phyloP scores from a whole-genome alignment of 2,888 invertebrate species.

The Drosophila gaucha region DNA sequence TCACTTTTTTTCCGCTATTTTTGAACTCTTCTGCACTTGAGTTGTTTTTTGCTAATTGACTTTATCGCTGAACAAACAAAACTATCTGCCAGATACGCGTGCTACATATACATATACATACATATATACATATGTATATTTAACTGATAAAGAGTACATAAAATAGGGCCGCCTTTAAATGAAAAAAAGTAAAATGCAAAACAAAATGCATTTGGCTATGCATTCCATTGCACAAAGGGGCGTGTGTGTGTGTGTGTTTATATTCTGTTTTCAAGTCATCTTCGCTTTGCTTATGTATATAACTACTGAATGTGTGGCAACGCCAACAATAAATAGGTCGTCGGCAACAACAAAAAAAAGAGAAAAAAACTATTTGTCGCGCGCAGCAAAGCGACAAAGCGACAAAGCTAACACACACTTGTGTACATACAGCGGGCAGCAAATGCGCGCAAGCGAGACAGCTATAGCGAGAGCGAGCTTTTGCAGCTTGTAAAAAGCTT shows the following conservation, averaged over 20 bases:
- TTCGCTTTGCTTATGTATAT: slow-evolving; percentile 7
- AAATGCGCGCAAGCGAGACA: slow-evolving; percentile 24
- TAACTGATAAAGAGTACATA: slow-evolving; percentile 1
- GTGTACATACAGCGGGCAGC: slow-evolving; percentile 1
- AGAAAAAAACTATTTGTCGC: slow-evolving; percentile 52
- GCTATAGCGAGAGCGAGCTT: slow-evolving; percentile 20
- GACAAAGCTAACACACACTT: slow-evolving; percentile 22
- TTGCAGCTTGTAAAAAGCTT: slow-evolving; percentile 57
- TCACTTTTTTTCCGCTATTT: neutral
- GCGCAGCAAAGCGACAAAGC: slow-evolving; percentile 42
- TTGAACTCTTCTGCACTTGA: slow-evolving; percentile 51
- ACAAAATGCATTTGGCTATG: slow-evolving; percentile 7
- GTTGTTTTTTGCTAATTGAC: slow-evolving; percentile 73
- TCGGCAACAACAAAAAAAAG: slow-evolving; percentile 43
- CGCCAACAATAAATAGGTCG: slow-evolving; percentile 67
- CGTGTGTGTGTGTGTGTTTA: slow-evolving; percentile 13
- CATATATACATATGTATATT: neutral
- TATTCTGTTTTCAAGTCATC: neutral
- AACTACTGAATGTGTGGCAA: slow-evolving; percentile 45
- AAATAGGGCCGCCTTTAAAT: neutral
- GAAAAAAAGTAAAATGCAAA: neutral
- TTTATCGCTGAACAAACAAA: slow-evolving; percentile 74
- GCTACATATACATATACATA: too few relatives aligned
- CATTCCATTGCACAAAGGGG: slow-evolving; percentile 38
- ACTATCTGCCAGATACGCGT: slow-evolving; percentile 60